phyloP scores from a whole-genome alignment of 2,113 vertebrate species.

The Rhadina sibilatrix region DNA sequence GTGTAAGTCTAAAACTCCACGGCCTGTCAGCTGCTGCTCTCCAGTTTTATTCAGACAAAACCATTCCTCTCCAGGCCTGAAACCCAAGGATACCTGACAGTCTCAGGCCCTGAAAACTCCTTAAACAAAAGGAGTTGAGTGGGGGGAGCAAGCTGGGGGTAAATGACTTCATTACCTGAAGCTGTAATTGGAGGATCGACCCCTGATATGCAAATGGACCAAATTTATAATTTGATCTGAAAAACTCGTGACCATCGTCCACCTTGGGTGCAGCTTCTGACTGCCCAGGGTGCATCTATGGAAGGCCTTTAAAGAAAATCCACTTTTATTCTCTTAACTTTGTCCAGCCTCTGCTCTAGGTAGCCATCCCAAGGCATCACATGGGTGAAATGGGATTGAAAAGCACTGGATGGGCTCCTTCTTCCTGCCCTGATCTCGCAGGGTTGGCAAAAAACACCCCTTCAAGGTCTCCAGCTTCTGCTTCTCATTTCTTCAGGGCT shows the following conservation, averaged over 20 bases:
- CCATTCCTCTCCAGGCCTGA: not conserved
- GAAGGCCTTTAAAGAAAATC: not conserved
- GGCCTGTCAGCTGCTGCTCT: not conserved
- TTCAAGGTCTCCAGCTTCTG: not conserved
- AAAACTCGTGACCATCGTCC: fast-evolving
- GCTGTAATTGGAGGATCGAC: not conserved
- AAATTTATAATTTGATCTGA: not conserved
- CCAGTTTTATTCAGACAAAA: not conserved
- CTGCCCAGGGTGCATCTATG: fast-evolving
- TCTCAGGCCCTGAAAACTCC: fast-evolving
- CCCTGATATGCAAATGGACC: not conserved
- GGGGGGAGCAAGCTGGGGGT: not conserved
- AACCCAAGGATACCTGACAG: not conserved
- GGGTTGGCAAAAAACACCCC: not conserved
- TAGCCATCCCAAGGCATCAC: not conserved
- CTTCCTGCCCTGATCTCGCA: not conserved
- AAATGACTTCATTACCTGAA: not conserved
- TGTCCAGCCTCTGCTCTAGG: not conserved
- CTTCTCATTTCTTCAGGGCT: not conserved
- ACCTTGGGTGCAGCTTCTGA: not conserved
- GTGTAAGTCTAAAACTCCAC: fast-evolving
- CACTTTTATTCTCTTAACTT: not conserved
- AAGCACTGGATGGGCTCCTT: not conserved
- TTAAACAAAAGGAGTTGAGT: not conserved
- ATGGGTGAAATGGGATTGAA: not conserved